Evolutionary conservation across 2,113 vertebrate genomes (phyloP).

Genomic region (Hippolais icterina): DNA sequence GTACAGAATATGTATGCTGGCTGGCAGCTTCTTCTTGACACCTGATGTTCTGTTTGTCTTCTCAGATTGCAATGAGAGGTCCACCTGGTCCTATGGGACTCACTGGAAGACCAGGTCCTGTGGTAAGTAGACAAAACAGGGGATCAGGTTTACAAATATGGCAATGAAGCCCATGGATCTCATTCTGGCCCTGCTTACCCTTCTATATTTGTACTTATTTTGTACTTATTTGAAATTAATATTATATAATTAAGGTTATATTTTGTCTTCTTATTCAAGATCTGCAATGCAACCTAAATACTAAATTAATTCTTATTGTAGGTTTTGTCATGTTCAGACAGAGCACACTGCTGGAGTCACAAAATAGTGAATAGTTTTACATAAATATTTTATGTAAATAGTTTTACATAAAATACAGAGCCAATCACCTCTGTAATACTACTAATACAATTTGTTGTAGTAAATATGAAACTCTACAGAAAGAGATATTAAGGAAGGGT

Average conservation of each 20-base stretch:
- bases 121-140: constrained; percentile 81
- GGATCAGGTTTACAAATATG: background rate
- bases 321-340: background rate
- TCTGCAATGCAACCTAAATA: background rate
- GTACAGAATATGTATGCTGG: background rate
- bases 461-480: background rate
- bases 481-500: background rate
- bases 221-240: background rate
- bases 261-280: background rate
- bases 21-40: background rate
- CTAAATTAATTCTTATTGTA: background rate
- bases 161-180: background rate
- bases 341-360: background rate
- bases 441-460: background rate
- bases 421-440: background rate
- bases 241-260: background rate
- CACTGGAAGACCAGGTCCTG: constrained; percentile 95
- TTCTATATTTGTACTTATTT: background rate
- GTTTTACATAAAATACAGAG: too few species aligned
- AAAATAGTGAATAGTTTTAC: background rate
- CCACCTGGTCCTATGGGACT: constrained; percentile 95
- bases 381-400: too few species aligned
- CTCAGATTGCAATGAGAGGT: constrained; percentile 94
- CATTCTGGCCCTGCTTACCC: background rate
- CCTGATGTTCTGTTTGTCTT: background rate